Evolutionary conservation across 2,113 vertebrate species (phyloP).

Genomic region (Pimephales promelas): DNA sequence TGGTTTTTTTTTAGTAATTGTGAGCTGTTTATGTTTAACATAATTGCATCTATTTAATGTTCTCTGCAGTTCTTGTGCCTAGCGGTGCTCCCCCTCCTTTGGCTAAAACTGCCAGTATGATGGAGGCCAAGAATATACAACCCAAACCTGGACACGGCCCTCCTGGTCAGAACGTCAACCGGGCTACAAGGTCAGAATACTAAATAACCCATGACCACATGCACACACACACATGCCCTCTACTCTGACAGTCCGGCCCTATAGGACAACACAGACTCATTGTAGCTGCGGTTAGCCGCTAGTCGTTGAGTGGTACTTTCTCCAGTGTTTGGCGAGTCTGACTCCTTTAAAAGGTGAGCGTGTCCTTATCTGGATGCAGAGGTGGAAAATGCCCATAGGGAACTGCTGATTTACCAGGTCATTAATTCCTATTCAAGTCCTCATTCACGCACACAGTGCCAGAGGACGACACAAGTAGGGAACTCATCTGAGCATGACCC

Average conservation of each 20-base stretch:
- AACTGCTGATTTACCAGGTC: conserved; percentile 49
- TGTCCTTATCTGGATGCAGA: conserved; percentile 21
- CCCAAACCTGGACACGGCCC: conserved; percentile 76
- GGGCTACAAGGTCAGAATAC: conserved; percentile 79
- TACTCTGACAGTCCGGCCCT: not conserved
- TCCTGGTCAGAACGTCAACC: conserved; percentile 77
- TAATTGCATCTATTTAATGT: not conserved
- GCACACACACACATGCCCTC: conserved; percentile 9
- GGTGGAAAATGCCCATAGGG: conserved; percentile 38
- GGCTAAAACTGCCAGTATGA: conserved; percentile 80
- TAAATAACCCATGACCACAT: conserved; percentile 64
- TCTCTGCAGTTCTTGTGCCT: conserved; percentile 71
- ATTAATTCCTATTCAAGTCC: conserved; percentile 59
- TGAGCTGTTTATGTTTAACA: not conserved
- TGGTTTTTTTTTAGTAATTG: not conserved
- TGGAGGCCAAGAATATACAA: conserved; percentile 85
- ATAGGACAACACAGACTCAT: not conserved
- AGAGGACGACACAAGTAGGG: conserved; percentile 35
- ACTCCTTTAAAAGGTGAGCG: conserved; percentile 45
- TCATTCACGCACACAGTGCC: conserved; percentile 22
- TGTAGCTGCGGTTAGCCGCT: not conserved
- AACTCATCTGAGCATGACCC: conserved; percentile 14
- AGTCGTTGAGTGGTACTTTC: not conserved
- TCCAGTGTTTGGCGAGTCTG: conserved; percentile 5
- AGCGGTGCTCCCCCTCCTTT: conserved; percentile 74